Base-by-base conservation (phyloP, 2,888 invertebrate species). In the Callosobruchus maculatus region DNA sequence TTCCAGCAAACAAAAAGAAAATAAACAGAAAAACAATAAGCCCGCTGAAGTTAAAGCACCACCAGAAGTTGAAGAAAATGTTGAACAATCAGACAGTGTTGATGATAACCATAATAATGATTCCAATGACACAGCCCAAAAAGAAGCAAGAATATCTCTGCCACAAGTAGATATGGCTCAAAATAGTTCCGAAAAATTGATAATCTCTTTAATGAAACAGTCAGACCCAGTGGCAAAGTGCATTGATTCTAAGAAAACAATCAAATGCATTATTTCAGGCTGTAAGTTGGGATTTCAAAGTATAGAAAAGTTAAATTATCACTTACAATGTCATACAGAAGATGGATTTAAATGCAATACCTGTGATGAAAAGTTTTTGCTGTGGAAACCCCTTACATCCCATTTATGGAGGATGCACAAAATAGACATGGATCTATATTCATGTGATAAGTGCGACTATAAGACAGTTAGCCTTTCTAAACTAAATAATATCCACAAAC, bases 391-490 rank as follows among this genome's bases (percentile, higher is more conserved):
- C 0, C 83, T 95, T n/a, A 92, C 93, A 76, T 91, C 92, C 2
- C 96, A 96, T 84, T 87, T 96, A 70, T 96, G 96, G 96, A 90
- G 93, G 71, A 83, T 87, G 0, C 96, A 96, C 84, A 88, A 90
- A 70, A 89, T 95, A 13, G 95, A 96, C 82, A 91, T 95, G 89
- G 96, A 95, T 82, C 85, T 96, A 70, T 93, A 92, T 71, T 90
- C 92, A 0, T 96, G 96, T 86, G 91, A 92, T 80, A 88, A 92
- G 77, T 95, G 95, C 83, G 90, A 90, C 31, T 94, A 92, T 82
- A 94, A 93, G 85, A 93, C 93, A 0, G 91, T 89, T 76, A 93
- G 92, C 81, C 89, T 90, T 76, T 92, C 93, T 74, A 91, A 93
- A 78, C 87, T 96, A 71, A 89, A 91, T 73, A 93, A 92, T 81